Evolutionary conservation across 2,113 vertebrate species (phyloP).

Genomic region (Hemibagrus wyckioides): DNA sequence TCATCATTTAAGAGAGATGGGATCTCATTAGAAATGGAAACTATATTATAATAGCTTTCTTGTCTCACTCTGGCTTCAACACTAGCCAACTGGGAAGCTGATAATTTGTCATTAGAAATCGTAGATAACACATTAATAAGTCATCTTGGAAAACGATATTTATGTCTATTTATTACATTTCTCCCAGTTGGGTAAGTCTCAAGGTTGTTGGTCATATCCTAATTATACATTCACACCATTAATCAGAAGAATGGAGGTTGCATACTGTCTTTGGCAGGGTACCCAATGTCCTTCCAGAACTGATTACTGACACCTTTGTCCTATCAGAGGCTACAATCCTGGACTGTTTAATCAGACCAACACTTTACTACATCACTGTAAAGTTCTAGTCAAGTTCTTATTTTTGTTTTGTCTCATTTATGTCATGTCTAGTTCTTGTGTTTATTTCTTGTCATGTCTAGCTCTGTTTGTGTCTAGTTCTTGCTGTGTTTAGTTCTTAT

Average conservation of each 20-base stretch:
- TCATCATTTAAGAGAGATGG: conserved; percentile 8
- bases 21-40: conserved; percentile 21
- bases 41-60: conserved; percentile 1
- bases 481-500: neutral
- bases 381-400: neutral
- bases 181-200: neutral
- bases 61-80: conserved; percentile 10
- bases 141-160: neutral
- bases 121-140: neutral
- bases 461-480: neutral
- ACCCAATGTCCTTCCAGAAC: neutral
- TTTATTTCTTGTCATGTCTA: neutral
- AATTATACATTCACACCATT: neutral
- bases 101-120: neutral
- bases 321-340: neutral
- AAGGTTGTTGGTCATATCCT: conserved; percentile 3
- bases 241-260: neutral
- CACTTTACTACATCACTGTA: neutral
- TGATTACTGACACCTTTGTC: neutral
- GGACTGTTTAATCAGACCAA: neutral
- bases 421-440: neutral
- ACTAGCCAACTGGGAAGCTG: neutral
- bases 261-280: neutral
- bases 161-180: neutral
- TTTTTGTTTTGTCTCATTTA: neutral